Conservation (phyloP, 2,113 vertebrate genomes). For the Macquaria australasica region DNA sequence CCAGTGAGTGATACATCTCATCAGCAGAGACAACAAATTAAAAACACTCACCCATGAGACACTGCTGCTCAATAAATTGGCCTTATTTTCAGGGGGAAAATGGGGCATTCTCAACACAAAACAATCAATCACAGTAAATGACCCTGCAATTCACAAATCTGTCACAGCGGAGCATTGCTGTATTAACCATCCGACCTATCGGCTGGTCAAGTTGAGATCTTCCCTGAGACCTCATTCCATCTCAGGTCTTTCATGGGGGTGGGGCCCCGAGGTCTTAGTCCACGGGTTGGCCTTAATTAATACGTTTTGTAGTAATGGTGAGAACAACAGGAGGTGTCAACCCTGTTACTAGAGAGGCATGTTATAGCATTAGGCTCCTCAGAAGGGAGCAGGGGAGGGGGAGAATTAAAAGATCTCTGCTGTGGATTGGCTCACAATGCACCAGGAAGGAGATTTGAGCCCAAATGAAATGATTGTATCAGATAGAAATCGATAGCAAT, state of each 20-base stretch:
- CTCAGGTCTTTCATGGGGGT: constrained; percentile 58
- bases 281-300: constrained; percentile 80
- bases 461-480: constrained; percentile 89
- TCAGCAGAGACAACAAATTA: constrained; percentile 75
- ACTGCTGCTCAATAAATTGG: constrained; percentile 72
- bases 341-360: constrained; percentile 76
- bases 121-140: constrained; percentile 81
- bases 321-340: constrained; percentile 82
- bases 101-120: constrained; percentile 60
- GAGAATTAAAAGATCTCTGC: constrained; percentile 82
- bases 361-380: constrained; percentile 60
- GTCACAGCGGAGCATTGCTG: constrained; percentile 50
- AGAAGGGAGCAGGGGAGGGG: constrained; percentile 48
- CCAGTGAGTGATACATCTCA: constrained; percentile 62
- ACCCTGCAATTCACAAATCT: constrained; percentile 71
- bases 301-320: constrained; percentile 78
- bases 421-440: constrained; percentile 75
- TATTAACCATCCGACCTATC: constrained; percentile 64
- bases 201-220: constrained; percentile 61
- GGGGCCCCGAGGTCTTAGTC: constrained; percentile 58
- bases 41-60: constrained; percentile 71
- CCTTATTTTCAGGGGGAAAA: constrained; percentile 75
- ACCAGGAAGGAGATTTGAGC: constrained; percentile 82
- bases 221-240: constrained; percentile 73
- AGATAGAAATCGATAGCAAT: constrained; percentile 88